Conservation (phyloP, 1,140 invertebrate genomes). For the Drosophila cardini region DNA sequence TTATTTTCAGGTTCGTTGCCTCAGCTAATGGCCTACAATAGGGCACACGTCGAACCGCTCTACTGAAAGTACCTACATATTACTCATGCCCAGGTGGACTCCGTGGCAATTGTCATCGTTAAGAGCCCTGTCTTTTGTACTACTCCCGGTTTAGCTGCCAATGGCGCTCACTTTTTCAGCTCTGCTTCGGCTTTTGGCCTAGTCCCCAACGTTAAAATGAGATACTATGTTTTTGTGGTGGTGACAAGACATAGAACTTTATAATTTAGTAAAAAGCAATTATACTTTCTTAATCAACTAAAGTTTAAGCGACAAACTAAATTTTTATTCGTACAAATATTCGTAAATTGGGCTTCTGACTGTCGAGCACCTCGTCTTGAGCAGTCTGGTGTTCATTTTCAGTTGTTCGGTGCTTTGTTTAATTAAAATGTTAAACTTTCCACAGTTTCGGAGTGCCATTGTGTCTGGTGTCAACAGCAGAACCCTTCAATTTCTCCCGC, state of each 20-base stretch:
- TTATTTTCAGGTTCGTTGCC: constrained; percentile 58
- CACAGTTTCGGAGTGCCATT: constrained; percentile 29
- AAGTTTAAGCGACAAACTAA: no score
- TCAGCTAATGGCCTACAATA: constrained; percentile 59
- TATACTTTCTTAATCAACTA: no score
- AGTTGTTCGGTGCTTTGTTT: constrained; percentile 48
- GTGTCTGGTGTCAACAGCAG: constrained; percentile 33
- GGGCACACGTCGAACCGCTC: constrained; percentile 62
- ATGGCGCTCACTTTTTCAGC: background rate
- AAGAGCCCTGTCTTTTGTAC: constrained; percentile 30
- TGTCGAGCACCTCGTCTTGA: no score
- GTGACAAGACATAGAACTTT: no score
- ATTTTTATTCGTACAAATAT: no score
- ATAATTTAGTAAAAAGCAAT: no score
- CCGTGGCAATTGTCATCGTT: constrained; percentile 62
- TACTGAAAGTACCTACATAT: constrained; percentile 47
- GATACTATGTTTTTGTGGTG: no score
- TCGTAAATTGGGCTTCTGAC: no score
- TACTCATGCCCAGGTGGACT: constrained; percentile 59
- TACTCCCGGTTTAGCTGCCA: constrained; percentile 17
- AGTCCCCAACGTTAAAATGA: background rate
- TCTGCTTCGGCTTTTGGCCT: background rate
- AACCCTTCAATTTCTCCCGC: constrained; percentile 1
- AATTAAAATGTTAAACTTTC: constrained; percentile 75
- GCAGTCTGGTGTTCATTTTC: constrained; percentile 6